Evolutionary conservation across 2,797 vertebrate species (phyloP), one percentile per base, ranked within the genome.

Genomic region (Lates japonicus): DNA sequence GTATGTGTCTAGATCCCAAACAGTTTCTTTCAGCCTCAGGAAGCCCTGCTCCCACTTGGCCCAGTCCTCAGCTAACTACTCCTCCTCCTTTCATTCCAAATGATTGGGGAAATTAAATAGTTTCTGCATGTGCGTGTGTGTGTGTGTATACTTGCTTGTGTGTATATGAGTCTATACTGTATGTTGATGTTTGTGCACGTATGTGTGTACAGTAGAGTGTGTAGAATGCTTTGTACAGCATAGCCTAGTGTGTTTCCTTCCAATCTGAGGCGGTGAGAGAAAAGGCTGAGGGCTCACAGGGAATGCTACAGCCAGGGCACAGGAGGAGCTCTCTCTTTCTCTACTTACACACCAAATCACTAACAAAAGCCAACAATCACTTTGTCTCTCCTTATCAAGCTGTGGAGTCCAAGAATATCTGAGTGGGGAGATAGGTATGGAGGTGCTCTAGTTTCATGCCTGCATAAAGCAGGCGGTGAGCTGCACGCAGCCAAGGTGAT

Each of bases 401-500:
- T 65, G 60, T 75, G 69, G 55, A 70, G 63, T 77, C 82, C 80
- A 87, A 51, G 52, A 82, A 79, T 78, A 89, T 95, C 94, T 95
- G 90, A 79, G 79, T 37, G 33, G 25, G 68, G 75, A 65, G 67
- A 71, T 5, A 63, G 83, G 78, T 75, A 41, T 78, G 68, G 77
- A 88, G 83, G 81, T 76, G 85, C 79, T 92, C 84, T 77, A 83
- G 86, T 88, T 91, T 88, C 77, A 81, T 80, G 77, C 66, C 83
- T 82, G 85, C 71, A 76, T 71, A 78, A 81, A 85, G 82, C 72
- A 41, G 72, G 76, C 71, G 42, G 84, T 49, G 66, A 87, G 76
- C 68, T 76, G 63, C 84, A 74, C 9, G 19, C 73, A 88, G 88
- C 90, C 90, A 90, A 89, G 90, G 90, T 94, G 90, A 94, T 91